Base-by-base conservation (phyloP, 2,888 invertebrate genomes). In the Troides oblongomaculatus region DNA sequence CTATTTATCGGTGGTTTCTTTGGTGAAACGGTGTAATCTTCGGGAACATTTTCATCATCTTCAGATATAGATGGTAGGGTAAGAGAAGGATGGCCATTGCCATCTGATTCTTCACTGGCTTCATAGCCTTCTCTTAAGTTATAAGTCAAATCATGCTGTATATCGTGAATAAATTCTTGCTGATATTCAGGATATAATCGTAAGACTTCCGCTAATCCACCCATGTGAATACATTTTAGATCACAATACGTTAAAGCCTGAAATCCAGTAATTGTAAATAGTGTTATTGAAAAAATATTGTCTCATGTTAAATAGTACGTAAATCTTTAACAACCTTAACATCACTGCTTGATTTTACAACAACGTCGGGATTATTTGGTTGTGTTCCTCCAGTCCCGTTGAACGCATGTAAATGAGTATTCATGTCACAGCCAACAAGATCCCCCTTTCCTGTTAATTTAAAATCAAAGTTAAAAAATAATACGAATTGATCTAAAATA, bases 171-270 rank as follows among this genome's bases (percentile, higher is more conserved):
- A 85, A 99, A 99, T 85, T 98, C 97, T 81, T 97, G 97, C 80
- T 98, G 98, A 85, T 98, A 99, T 85, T 99, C 98, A 0, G 98
- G 98, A 86, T 99, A 99, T 0, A 98, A 92, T 2, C 97, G 94
- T 21, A 99, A 93, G 0, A 97, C 97, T 77, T 98, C 98, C 18
- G 97, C 96, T 64, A 99, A 93, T 1, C 98, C 98, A 73, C 95
- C 96, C 93, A 98, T 97, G 88, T 97, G 95, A 76, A 99, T 96
- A 89, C 98, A 97, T 90, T 99, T 98, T 71, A 99, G 93, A 91
- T 99, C 99, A 88, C 99, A 99, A 90, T 99, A 99, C 60, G 99
- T 99, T 67, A 99, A 93, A 56, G 98, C 98, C 93, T 96, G 92
- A 66, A 78, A 74, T 46, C 14, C 46, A 46, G 46, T 4, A 46